A percentile compares a stretch with the other conserved stretches of the same genome.
These are phyloP conservation scores for Vanessa tameamea DNA, from an alignment of 1,140 invertebrate species.

Conservation along the genomic window DNA sequence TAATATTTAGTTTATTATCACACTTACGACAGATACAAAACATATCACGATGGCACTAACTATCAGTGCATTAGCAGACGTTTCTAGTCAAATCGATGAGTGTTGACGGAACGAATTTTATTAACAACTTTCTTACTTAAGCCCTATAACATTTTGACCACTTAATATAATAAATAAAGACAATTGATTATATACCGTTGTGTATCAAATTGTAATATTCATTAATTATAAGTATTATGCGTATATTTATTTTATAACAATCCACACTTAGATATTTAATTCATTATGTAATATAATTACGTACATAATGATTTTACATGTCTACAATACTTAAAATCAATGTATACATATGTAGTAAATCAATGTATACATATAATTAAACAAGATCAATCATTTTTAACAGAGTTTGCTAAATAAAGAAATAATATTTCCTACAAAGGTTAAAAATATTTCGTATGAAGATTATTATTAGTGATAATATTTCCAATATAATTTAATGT, in stretches of 20 bases:
- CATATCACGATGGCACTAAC: constrained; percentile 79
- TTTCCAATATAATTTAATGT: neutral
- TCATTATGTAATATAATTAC: constrained; percentile 18
- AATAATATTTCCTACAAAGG: no score
- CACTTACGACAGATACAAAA: constrained; percentile 79
- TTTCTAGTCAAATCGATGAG: constrained; percentile 52
- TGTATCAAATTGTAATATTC: neutral
- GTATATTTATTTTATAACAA: no score
- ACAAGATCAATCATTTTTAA: no score
- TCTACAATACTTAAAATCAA: constrained; percentile 9
- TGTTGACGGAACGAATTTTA: constrained; percentile 45
- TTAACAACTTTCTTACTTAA: constrained; percentile 48
- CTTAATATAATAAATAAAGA: constrained; percentile 61
- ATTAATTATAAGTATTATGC: no score
- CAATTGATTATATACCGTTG: constrained; percentile 49
- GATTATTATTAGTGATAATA: neutral
- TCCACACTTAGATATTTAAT: no score
- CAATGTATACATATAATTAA: neutral
- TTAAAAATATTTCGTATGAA: neutral
- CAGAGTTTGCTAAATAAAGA: no score
- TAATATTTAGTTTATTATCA: constrained; percentile 78
- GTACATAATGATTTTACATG: constrained; percentile 19
- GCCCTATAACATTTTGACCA: constrained; percentile 44
- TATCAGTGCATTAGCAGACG: constrained; percentile 74
- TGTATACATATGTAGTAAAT: neutral